Conservation (phyloP, 1,140 invertebrate species). For the Antheraea mylitta region DNA sequence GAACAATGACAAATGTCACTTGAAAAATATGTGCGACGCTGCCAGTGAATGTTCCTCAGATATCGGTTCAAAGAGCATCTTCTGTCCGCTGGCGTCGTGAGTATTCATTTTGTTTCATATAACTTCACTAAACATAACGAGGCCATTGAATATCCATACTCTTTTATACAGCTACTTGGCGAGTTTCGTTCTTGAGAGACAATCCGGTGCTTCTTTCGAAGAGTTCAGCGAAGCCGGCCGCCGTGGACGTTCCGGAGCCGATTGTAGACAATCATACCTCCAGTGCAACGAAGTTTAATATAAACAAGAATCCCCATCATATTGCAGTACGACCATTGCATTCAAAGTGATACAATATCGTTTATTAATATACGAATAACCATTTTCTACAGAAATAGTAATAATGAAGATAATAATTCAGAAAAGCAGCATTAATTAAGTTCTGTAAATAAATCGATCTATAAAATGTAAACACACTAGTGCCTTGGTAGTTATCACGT, state of each 20-base stretch:
- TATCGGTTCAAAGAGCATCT: conserved; percentile 90
- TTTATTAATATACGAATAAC: not conserved
- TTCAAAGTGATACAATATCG: conserved; percentile 23
- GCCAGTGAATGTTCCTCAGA: conserved; percentile 92
- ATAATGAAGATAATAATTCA: not conserved
- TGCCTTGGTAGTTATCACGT: not conserved
- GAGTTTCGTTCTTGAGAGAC: conserved; percentile 89
- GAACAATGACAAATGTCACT: conserved; percentile 88
- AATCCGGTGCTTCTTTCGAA: conserved; percentile 87
- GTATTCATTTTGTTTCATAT: conserved; percentile 60
- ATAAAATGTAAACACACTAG: not conserved
- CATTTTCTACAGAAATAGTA: not conserved
- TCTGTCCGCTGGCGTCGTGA: conserved; percentile 96
- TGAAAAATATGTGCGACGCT: conserved; percentile 92
- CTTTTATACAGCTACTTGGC: conserved; percentile 86
- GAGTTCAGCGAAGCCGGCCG: conserved; percentile 90
- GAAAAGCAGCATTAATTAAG: not conserved
- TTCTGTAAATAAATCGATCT: conserved; percentile 3
- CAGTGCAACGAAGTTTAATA: conserved; percentile 92
- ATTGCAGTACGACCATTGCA: conserved; percentile 21
- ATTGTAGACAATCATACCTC: conserved; percentile 89
- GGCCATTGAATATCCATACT: conserved; percentile 16
- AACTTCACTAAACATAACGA: not conserved
- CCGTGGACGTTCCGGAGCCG: conserved; percentile 89
- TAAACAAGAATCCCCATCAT: conserved; percentile 10